Evolutionary conservation across 2,113 vertebrate genomes (phyloP).

Genomic region (Microtus ochrogaster): DNA sequence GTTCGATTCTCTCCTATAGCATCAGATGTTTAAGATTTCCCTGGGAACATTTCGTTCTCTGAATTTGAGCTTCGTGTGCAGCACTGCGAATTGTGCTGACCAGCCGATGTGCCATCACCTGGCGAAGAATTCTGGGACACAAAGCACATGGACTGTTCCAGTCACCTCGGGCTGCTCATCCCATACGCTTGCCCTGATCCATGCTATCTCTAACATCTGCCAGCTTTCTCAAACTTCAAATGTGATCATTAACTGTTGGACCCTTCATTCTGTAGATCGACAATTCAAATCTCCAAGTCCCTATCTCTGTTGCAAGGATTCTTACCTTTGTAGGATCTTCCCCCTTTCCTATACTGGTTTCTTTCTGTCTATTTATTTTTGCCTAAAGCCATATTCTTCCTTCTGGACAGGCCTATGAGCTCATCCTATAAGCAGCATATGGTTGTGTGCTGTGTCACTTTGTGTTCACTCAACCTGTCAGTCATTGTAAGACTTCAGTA

Average conservation of each 20-base stretch:
- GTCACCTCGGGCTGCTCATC: too few relatives aligned
- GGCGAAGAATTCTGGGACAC: background rate
- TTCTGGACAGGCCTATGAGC: background rate
- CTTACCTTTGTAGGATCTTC: background rate
- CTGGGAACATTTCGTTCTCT: background rate
- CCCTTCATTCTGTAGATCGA: background rate
- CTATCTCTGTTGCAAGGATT: background rate
- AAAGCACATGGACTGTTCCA: background rate
- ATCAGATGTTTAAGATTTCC: slow-evolving; percentile 8
- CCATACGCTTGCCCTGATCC: background rate
- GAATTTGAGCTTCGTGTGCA: background rate
- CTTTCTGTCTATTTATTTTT: background rate
- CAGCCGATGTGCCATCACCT: background rate
- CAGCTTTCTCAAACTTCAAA: background rate
- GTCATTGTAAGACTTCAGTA: background rate
- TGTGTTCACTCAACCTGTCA: background rate
- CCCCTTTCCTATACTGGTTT: background rate
- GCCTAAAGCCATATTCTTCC: background rate
- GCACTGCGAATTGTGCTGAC: background rate
- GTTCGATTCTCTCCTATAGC: background rate
- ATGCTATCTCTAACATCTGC: background rate
- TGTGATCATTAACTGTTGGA: background rate
- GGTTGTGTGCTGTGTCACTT: background rate
- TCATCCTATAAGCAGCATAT: background rate
- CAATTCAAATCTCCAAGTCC: background rate